Conservation (phyloP, 2,797 vertebrate genomes). For the Sandelia bainsii region DNA sequence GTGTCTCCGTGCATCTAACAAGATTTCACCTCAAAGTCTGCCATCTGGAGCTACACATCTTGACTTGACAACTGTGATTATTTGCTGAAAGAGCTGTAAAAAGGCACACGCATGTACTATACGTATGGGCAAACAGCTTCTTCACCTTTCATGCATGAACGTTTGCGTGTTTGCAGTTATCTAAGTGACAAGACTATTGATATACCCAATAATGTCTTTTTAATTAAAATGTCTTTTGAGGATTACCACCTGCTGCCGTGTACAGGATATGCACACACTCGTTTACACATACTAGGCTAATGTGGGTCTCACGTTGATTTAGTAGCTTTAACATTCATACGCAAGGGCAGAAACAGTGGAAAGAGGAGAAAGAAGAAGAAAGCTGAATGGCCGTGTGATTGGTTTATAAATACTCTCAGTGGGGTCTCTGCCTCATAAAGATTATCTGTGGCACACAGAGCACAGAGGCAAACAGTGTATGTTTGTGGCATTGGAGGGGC, state of each 20-base stretch:
- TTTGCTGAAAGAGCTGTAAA: slow-evolving; percentile 26
- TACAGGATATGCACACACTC: slow-evolving; percentile 3
- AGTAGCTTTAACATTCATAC: slow-evolving; percentile 43
- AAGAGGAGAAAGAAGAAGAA: slow-evolving; percentile 44
- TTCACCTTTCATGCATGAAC: neutral
- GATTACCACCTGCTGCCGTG: slow-evolving; percentile 58
- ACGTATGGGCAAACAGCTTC: neutral
- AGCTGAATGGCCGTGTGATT: slow-evolving; percentile 79
- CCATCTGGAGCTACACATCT: slow-evolving; percentile 40
- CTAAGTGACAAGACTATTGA: slow-evolving; percentile 4
- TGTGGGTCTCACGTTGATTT: slow-evolving; percentile 43
- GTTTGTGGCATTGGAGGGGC: slow-evolving; percentile 36
- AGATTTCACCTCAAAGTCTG: slow-evolving; percentile 48
- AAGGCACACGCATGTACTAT: neutral
- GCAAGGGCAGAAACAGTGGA: slow-evolving; percentile 50
- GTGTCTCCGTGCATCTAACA: slow-evolving; percentile 41
- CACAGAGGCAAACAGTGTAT: slow-evolving; percentile 58
- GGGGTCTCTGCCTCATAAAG: slow-evolving; percentile 70
- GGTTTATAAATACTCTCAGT: slow-evolving; percentile 77
- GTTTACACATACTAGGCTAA: slow-evolving; percentile 11
- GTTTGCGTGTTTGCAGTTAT: neutral
- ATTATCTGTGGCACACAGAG: slow-evolving; percentile 67
- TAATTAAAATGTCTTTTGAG: slow-evolving; percentile 37
- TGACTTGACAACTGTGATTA: slow-evolving; percentile 41
- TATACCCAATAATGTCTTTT: slow-evolving; percentile 16